A percentile compares a stretch with the other conserved stretches of the same genome.
Evolutionary conservation across 2,888 invertebrate genomes (phyloP).

Genomic region (Atrina japonica): DNA sequence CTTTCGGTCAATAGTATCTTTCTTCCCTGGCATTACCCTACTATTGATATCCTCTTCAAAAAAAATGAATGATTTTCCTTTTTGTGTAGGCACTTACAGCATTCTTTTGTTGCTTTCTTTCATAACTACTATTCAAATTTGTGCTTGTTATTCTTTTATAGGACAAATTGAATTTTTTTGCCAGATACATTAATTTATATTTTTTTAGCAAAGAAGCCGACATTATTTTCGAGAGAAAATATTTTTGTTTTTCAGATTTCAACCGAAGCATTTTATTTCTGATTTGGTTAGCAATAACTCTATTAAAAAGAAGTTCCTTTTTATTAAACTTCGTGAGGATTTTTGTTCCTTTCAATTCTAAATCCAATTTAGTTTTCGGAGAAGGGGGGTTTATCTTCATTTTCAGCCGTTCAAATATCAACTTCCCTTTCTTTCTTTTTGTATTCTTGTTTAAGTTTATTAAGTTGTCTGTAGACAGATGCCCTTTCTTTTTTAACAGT

Average conservation of each 20-base stretch:
- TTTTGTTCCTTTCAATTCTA: neutral
- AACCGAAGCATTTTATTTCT: neutral
- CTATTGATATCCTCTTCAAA: slow-evolving; percentile 45
- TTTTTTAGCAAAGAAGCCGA: slow-evolving; percentile 3
- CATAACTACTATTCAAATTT: neutral
- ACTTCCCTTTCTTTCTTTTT: slow-evolving; percentile 10
- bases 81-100: neutral
- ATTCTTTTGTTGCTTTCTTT: slow-evolving; percentile 4
- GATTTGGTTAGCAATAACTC: neutral
- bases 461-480: neutral
- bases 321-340: slow-evolving; percentile 1
- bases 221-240: neutral
- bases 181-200: neutral
- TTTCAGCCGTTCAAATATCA: slow-evolving; percentile 7
- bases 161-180: neutral
- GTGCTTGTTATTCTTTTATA: neutral
- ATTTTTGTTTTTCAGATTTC: slow-evolving; percentile 1
- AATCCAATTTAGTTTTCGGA: neutral
- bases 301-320: slow-evolving; percentile 9
- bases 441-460: slow-evolving; percentile 1
- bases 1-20: slow-evolving; percentile 39
- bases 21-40: slow-evolving; percentile 46
- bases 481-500: slow-evolving; percentile 1
- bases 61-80: slow-evolving; percentile 22
- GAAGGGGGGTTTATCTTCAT: neutral